Conservation (phyloP, 1,140 invertebrate species). For the Saccostrea glomerata region DNA sequence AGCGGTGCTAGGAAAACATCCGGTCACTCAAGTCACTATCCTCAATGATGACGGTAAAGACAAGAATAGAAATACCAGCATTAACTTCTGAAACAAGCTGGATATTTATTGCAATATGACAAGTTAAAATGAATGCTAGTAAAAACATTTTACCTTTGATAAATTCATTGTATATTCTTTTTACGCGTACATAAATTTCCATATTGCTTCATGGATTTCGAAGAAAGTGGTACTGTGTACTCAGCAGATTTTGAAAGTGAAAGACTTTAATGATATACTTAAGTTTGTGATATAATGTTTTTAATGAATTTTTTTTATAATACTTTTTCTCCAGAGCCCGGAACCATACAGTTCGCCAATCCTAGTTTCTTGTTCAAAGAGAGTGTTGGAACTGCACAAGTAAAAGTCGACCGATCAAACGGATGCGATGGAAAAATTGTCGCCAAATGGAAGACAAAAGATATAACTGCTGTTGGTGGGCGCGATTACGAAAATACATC, state of each 20-base stretch:
- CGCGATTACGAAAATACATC: conserved; percentile 80
- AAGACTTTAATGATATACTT: no score
- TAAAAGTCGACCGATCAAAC: conserved; percentile 81
- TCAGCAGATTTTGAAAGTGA: no score
- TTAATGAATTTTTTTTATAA: no score
- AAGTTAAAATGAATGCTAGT: no score
- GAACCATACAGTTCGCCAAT: conserved; percentile 82
- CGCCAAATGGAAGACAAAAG: conserved; percentile 83
- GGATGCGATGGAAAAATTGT: conserved; percentile 83
- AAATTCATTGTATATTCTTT: no score
- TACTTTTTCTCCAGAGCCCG: conserved; percentile 81
- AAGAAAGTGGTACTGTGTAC: no score
- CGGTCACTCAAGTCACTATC: conserved; percentile 84
- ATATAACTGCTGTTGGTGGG: conserved; percentile 82
- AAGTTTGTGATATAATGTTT: no score
- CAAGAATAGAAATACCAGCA: neutral
- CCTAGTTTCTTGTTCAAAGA: conserved; percentile 84
- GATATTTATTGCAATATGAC: no score
- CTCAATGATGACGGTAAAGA: conserved; percentile 84
- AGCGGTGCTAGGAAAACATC: conserved; percentile 80
- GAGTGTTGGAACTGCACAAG: conserved; percentile 81
- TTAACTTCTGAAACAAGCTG: neutral
- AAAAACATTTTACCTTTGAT: no score
- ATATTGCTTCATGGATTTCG: no score
- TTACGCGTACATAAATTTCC: no score